Evolutionary conservation across 1,140 invertebrate species (phyloP).

Genomic region (Cyrtorhinus lividipennis): DNA sequence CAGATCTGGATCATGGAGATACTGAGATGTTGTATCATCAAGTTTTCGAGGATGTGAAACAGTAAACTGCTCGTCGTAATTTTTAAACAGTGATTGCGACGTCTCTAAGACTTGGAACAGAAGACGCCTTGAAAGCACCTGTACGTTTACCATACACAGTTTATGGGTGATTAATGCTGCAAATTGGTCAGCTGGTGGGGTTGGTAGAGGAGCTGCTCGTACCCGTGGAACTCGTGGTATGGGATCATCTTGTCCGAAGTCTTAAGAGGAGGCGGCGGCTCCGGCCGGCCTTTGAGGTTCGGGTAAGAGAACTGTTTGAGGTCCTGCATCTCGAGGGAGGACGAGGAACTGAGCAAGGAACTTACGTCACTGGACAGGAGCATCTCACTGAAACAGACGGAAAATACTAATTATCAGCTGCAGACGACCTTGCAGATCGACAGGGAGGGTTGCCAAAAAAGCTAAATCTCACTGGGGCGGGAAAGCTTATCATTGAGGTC

Average conservation of each 20-base stretch:
- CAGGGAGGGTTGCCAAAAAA: too few species aligned
- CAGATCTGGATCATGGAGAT: not conserved
- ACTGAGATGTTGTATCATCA: too few species aligned
- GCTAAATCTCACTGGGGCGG: too few species aligned
- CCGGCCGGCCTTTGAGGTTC: not conserved
- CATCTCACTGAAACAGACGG: constrained; percentile 19
- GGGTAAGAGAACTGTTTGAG: constrained; percentile 19
- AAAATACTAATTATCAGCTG: not conserved
- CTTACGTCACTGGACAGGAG: constrained; percentile 21
- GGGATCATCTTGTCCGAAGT: constrained; percentile 2
- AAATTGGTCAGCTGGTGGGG: not conserved
- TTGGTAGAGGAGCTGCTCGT: constrained; percentile 18
- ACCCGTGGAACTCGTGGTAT: constrained; percentile 14
- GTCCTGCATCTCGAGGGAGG: constrained; percentile 18
- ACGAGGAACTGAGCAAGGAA: constrained; percentile 18
- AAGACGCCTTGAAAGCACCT: not conserved
- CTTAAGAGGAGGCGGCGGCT: constrained; percentile 3
- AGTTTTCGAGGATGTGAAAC: too few species aligned
- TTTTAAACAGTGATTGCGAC: too few species aligned
- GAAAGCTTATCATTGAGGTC: too few species aligned
- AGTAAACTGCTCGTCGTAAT: too few species aligned
- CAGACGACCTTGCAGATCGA: not conserved
- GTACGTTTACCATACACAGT: not conserved
- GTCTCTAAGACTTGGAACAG: too few species aligned
- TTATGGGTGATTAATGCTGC: not conserved